Conservation (phyloP, 2,888 invertebrate species). For the Ophraella communa region DNA sequence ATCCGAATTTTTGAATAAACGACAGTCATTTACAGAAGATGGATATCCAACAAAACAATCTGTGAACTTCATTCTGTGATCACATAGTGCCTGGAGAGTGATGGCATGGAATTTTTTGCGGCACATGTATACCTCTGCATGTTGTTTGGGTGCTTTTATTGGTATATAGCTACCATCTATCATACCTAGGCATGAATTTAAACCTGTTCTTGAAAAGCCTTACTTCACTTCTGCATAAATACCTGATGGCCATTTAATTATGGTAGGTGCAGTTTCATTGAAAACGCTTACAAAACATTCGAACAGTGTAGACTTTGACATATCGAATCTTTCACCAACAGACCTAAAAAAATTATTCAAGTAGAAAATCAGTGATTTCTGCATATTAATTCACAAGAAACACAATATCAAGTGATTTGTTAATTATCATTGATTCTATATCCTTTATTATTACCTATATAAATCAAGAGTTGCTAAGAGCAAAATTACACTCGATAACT, state of each 20-base stretch:
- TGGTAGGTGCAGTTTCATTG: background rate
- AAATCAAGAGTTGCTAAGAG: too few relatives aligned
- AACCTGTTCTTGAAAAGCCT: conserved; percentile 17
- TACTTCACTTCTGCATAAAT: conserved; percentile 20
- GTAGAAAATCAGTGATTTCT: background rate
- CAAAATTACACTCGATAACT: too few relatives aligned
- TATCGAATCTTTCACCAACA: conserved; percentile 27
- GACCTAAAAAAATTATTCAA: conserved; percentile 26
- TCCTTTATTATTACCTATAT: too few relatives aligned
- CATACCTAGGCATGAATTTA: conserved; percentile 27
- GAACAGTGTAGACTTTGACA: conserved; percentile 28
- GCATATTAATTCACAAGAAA: background rate
- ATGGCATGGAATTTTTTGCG: conserved; percentile 41
- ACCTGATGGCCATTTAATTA: conserved; percentile 33
- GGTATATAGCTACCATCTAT: conserved; percentile 42
- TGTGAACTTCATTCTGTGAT: conserved; percentile 32
- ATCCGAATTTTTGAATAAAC: conserved; percentile 44
- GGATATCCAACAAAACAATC: conserved; percentile 45
- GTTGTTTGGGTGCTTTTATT: conserved; percentile 40
- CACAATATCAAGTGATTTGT: too few relatives aligned
- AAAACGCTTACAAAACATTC: conserved; percentile 21
- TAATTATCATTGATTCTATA: too few relatives aligned
- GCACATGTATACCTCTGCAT: conserved; percentile 36
- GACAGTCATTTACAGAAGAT: conserved; percentile 40
- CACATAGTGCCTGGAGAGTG: conserved; percentile 41